Evolutionary conservation across 2,888 invertebrate genomes (phyloP).

Genomic region (Ormia ochracea): DNA sequence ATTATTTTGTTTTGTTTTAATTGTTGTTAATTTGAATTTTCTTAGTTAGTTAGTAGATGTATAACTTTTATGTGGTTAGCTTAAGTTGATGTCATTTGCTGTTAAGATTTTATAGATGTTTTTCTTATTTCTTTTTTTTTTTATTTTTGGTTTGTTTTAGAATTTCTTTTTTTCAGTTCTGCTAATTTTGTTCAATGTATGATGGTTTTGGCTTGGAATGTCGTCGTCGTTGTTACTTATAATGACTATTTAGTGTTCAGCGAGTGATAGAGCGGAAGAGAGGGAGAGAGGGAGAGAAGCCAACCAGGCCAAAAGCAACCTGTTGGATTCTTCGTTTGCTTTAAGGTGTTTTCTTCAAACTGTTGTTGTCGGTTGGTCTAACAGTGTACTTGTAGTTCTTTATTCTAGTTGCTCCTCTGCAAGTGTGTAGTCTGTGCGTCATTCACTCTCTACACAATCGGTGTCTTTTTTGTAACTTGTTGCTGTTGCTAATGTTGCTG

Average conservation of each 20-base stretch:
- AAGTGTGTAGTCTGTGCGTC: slow-evolving; percentile 45
- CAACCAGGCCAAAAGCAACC: slow-evolving; percentile 22
- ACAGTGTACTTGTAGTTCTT: slow-evolving; percentile 49
- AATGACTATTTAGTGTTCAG: slow-evolving; percentile 9
- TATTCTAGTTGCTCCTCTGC: slow-evolving; percentile 67
- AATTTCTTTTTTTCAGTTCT: neutral
- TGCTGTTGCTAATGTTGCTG: slow-evolving; percentile 18
- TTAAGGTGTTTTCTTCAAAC: slow-evolving; percentile 5
- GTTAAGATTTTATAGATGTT: slow-evolving; percentile 16
- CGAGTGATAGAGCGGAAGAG: neutral
- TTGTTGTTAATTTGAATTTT: slow-evolving; percentile 20
- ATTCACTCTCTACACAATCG: slow-evolving; percentile 44
- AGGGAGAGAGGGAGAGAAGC: slow-evolving; percentile 5
- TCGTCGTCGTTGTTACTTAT: slow-evolving; percentile 63
- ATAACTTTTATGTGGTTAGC: neutral
- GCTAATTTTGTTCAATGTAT: slow-evolving; percentile 18
- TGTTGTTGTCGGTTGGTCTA: slow-evolving; percentile 20
- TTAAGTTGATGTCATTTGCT: slow-evolving; percentile 42
- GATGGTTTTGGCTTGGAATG: slow-evolving; percentile 47
- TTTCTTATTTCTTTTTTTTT: neutral
- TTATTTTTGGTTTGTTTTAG: neutral
- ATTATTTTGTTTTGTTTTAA: slow-evolving; percentile 16
- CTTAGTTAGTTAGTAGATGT: no score
- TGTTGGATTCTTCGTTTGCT: slow-evolving; percentile 59
- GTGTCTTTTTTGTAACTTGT: slow-evolving; percentile 51